A percentile compares a stretch with the other conserved stretches of the same genome.
These are phyloP conservation scores for Anarsia innoxiella DNA, from an alignment of 2,888 invertebrate species.

Conservation along the genomic window DNA sequence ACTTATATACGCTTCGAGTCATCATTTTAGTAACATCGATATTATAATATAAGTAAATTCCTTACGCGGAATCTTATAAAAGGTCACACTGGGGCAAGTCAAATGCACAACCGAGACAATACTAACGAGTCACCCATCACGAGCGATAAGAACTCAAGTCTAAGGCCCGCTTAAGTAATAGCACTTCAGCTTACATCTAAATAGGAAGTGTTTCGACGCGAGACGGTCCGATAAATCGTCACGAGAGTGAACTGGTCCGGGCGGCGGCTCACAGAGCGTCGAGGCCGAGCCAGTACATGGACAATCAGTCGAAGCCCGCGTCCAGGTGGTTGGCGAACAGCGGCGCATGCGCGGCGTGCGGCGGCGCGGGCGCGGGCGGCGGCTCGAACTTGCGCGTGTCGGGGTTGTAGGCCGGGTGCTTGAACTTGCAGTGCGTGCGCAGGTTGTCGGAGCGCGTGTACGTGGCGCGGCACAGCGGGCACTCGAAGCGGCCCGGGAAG, in stretches of 20 bases:
- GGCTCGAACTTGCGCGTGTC: slow-evolving; percentile 91
- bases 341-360: slow-evolving; percentile 44
- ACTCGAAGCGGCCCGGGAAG: slow-evolving; percentile 94
- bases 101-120: slow-evolving; percentile 72
- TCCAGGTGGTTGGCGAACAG: slow-evolving; percentile 76
- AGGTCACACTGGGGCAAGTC: slow-evolving; percentile 71
- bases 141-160: slow-evolving; percentile 35
- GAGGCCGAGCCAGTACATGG: slow-evolving; percentile 61
- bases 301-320: slow-evolving; percentile 71
- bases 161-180: slow-evolving; percentile 70
- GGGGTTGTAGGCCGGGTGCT: slow-evolving; percentile 90
- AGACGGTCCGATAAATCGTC: slow-evolving; percentile 49
- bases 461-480: slow-evolving; percentile 92
- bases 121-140: slow-evolving; percentile 58
- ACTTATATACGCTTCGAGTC: slow-evolving; percentile 64
- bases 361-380: slow-evolving; percentile 75
- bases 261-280: slow-evolving; percentile 56
- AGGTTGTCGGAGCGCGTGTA: slow-evolving; percentile 95
- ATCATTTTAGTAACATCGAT: slow-evolving; percentile 55
- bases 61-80: slow-evolving; percentile 49
- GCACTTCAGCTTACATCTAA: slow-evolving; percentile 72
- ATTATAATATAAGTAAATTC: slow-evolving; percentile 45
- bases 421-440: slow-evolving; percentile 94
- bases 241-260: slow-evolving; percentile 39
- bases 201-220: slow-evolving; percentile 57